phyloP scores from a whole-genome alignment of 2,888 invertebrate genomes.

The Hirtodrosophila cameraria region DNA sequence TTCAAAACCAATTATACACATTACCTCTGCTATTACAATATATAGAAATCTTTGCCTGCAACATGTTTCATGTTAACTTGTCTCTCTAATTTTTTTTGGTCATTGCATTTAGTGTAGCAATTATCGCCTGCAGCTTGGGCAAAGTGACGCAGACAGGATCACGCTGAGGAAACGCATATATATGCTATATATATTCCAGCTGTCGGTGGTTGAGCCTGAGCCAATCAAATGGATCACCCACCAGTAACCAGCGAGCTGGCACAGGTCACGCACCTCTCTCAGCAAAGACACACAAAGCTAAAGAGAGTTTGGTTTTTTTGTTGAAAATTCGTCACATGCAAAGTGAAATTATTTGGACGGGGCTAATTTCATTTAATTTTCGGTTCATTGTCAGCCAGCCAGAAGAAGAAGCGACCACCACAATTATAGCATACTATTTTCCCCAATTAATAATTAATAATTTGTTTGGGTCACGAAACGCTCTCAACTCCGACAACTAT shows the following conservation, averaged over 20 bases:
- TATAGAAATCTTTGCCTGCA: background rate
- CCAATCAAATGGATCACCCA: conserved; percentile 81
- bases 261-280: conserved; percentile 41
- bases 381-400: conserved; percentile 63
- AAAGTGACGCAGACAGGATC: conserved; percentile 5
- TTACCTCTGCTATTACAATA: too few species aligned
- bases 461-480: conserved; percentile 82
- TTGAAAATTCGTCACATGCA: conserved; percentile 69
- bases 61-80: conserved; percentile 8
- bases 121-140: conserved; percentile 60
- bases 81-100: conserved; percentile 46
- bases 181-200: conserved; percentile 76
- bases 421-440: conserved; percentile 81
- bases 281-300: background rate
- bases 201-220: conserved; percentile 66
- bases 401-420: conserved; percentile 67
- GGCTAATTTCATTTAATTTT: conserved; percentile 82
- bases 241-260: conserved; percentile 36
- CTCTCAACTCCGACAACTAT: conserved; percentile 16
- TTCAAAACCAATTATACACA: too few species aligned
- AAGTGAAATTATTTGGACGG: conserved; percentile 74
- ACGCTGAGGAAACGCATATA: conserved; percentile 6
- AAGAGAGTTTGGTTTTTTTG: background rate
- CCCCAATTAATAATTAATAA: conserved; percentile 82
- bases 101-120: conserved; percentile 71